phyloP scores from a whole-genome alignment of 2,797 vertebrate genomes.

The Gallinago nigripennis region DNA sequence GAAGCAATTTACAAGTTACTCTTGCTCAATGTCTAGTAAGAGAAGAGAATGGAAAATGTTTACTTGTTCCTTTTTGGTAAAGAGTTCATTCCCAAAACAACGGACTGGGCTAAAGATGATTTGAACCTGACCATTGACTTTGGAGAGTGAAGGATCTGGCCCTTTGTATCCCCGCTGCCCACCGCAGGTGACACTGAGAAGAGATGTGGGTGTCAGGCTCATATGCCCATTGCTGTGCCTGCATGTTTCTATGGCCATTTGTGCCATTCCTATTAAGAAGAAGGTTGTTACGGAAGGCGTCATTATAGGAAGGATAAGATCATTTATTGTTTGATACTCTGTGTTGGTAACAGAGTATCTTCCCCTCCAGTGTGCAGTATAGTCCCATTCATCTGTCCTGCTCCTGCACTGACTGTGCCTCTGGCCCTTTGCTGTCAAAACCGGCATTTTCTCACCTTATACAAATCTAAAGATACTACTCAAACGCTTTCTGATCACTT shows the following conservation, averaged over 20 bases:
- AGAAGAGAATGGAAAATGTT: slow-evolving; percentile 55
- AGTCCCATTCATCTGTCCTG: neutral
- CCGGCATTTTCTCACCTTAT: neutral
- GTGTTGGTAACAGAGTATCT: neutral
- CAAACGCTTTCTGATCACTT: neutral
- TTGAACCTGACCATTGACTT: neutral
- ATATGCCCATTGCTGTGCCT: neutral
- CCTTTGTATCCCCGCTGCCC: rapidly evolving
- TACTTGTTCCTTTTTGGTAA: slow-evolving; percentile 2
- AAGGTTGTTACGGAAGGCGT: neutral
- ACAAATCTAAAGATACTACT: neutral
- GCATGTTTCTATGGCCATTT: rapidly evolving
- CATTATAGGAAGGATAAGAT: neutral
- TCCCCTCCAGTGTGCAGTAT: neutral
- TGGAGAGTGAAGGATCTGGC: neutral
- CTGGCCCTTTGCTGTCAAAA: neutral
- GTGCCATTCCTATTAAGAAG: neutral
- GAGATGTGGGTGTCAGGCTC: neutral
- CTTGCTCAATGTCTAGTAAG: slow-evolving; percentile 57
- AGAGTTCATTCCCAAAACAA: neutral
- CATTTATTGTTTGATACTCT: neutral
- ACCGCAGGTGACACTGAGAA: neutral
- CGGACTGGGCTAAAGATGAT: neutral
- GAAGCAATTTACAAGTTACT: slow-evolving; percentile 68
- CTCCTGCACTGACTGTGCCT: neutral